A percentile compares a stretch with the other conserved stretches of the same genome.
phyloP scores from a whole-genome alignment of 2,797 vertebrate species.

The Notolepis coatsorum region DNA sequence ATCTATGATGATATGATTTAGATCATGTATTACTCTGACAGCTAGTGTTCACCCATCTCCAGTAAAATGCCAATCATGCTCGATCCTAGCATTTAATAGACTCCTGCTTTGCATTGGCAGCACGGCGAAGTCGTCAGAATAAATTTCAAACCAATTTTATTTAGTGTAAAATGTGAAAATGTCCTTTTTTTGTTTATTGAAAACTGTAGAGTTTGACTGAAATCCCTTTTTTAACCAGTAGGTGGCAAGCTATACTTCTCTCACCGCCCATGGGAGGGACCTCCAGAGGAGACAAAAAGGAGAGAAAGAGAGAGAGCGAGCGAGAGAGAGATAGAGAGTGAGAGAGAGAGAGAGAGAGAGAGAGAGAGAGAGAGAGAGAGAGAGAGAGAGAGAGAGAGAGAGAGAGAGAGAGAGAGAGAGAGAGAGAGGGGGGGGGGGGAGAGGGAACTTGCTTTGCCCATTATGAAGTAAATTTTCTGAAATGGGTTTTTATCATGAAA shows the following conservation, averaged over 20 bases:
- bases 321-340: no score
- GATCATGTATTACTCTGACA: no score
- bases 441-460: constrained; percentile 64
- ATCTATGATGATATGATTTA: no score
- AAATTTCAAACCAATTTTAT: constrained; percentile 17
- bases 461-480: constrained; percentile 83
- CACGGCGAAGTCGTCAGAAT: no score
- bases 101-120: no score
- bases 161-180: constrained; percentile 1
- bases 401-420: constrained; percentile 3
- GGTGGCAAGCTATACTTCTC: constrained; percentile 86
- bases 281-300: constrained; percentile 57
- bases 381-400: no score
- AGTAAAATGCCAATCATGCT: no score
- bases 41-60: no score
- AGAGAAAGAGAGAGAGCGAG: constrained; percentile 5
- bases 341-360: background rate
- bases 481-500: constrained; percentile 87
- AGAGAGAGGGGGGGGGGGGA: background rate
- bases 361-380: constrained; percentile 5
- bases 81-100: no score
- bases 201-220: constrained; percentile 31
- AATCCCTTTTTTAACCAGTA: constrained; percentile 72
- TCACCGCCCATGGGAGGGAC: constrained; percentile 60
- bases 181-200: background rate